These are phyloP conservation scores for Peromyscus attwateri DNA, from an alignment of 2,797 vertebrate genomes.

Conservation along the genomic window DNA sequence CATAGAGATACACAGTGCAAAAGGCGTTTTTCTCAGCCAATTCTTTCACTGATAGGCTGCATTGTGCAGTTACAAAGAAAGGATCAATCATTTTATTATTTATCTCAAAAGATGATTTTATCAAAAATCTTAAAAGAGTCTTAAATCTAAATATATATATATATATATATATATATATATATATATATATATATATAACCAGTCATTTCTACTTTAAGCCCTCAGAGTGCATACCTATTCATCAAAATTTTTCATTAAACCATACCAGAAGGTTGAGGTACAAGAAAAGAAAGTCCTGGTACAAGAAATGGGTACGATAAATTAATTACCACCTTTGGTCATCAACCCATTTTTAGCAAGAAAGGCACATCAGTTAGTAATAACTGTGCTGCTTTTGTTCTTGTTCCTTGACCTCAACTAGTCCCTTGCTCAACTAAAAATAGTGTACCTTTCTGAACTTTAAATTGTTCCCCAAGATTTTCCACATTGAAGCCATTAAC, in stretches of 20 bases:
- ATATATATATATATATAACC: no score
- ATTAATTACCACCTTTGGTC: background rate
- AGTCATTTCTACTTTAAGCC: background rate
- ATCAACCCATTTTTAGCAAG: background rate
- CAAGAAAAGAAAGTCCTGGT: background rate
- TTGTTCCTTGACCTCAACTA: background rate
- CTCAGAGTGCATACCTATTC: background rate
- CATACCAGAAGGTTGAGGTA: background rate
- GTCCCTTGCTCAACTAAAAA: background rate
- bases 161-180: background rate
- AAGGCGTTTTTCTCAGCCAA: background rate
- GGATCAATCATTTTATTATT: background rate
- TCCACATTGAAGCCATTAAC: background rate
- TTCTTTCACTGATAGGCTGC: background rate
- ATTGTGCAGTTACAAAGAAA: background rate
- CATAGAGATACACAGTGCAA: no score
- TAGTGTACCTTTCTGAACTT: background rate
- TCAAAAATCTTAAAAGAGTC: background rate
- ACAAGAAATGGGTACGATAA: background rate
- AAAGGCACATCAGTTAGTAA: background rate
- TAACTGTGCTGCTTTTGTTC: background rate
- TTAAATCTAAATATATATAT: background rate
- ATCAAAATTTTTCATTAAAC: background rate
- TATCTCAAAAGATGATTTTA: background rate
- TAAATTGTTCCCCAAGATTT: background rate